phyloP scores from a whole-genome alignment of 2,888 invertebrate species.

The Sthenelais limicola region DNA sequence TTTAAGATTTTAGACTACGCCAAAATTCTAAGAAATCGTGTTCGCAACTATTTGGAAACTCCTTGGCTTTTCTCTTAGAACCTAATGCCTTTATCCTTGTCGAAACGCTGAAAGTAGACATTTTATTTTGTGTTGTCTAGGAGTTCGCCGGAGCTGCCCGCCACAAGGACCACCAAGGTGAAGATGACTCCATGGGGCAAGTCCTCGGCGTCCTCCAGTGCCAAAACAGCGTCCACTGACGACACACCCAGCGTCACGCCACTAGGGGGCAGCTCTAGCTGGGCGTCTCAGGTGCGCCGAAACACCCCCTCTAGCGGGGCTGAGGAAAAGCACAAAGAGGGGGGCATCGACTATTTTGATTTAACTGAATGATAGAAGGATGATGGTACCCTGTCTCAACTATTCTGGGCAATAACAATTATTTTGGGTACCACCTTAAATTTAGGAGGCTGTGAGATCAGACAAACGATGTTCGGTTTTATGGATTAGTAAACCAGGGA shows the following conservation, averaged over 20 bases:
- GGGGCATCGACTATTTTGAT: slow-evolving; percentile 23
- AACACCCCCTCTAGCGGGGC: not conserved
- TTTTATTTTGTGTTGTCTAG: no score
- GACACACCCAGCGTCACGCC: slow-evolving; percentile 7
- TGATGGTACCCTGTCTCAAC: no score
- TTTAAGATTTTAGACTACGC: no score
- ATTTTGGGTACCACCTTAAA: no score
- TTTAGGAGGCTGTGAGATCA: no score
- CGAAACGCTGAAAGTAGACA: not conserved
- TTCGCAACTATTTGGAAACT: no score
- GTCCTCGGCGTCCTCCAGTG: not conserved
- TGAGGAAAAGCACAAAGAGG: not conserved
- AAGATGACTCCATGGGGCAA: slow-evolving; percentile 31
- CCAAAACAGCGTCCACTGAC: not conserved
- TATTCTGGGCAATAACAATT: no score
- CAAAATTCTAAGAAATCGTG: no score
- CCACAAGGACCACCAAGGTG: slow-evolving; percentile 23
- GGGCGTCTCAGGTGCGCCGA: slow-evolving; percentile 19
- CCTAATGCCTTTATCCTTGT: not conserved
- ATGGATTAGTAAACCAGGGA: no score
- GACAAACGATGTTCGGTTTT: no score
- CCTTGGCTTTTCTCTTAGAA: no score
- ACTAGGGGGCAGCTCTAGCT: not conserved
- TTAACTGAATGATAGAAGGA: slow-evolving; percentile 14
- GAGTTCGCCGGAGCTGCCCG: no score